Percentiles rank a stretch among this genome's conserved stretches.
Conservation (phyloP, 2,113 vertebrate species). For the Halichoeres trimaculatus region DNA sequence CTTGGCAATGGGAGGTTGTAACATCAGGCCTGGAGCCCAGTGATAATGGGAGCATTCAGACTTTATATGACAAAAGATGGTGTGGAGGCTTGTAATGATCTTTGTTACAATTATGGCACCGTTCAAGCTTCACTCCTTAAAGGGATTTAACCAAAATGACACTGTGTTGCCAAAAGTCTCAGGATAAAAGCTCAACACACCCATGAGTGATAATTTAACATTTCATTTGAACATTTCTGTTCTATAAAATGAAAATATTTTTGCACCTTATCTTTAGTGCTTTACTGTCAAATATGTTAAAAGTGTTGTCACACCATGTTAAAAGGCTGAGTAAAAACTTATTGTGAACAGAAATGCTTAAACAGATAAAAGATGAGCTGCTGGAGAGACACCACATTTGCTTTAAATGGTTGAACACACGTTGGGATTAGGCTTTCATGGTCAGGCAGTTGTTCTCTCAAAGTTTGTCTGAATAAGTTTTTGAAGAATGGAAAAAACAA, state of each 20-base stretch:
- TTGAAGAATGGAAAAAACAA: not conserved
- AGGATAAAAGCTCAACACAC: not conserved
- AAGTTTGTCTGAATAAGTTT: not conserved
- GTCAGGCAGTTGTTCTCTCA: not conserved
- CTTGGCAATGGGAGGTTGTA: constrained; percentile 75
- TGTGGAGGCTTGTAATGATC: constrained; percentile 59
- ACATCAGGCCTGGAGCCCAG: constrained; percentile 74
- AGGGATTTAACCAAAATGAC: constrained; percentile 44
- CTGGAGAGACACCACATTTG: not conserved
- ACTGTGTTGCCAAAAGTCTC: not conserved
- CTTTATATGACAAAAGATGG: constrained; percentile 73
- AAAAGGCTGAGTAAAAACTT: not conserved
- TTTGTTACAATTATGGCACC: constrained; percentile 58
- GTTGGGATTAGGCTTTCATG: not conserved
- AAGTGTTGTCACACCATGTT: not conserved
- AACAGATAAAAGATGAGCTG: not conserved
- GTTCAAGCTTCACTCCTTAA: constrained; percentile 52
- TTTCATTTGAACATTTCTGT: not conserved
- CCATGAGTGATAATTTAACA: not conserved
- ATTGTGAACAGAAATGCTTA: not conserved
- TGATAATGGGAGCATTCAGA: constrained; percentile 74
- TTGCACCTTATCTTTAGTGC: not conserved
- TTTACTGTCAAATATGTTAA: not conserved
- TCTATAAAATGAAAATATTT: not conserved
- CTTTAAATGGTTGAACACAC: not conserved